Evolutionary conservation across 1,140 invertebrate species (phyloP).

Genomic region (Aethina tumida): DNA sequence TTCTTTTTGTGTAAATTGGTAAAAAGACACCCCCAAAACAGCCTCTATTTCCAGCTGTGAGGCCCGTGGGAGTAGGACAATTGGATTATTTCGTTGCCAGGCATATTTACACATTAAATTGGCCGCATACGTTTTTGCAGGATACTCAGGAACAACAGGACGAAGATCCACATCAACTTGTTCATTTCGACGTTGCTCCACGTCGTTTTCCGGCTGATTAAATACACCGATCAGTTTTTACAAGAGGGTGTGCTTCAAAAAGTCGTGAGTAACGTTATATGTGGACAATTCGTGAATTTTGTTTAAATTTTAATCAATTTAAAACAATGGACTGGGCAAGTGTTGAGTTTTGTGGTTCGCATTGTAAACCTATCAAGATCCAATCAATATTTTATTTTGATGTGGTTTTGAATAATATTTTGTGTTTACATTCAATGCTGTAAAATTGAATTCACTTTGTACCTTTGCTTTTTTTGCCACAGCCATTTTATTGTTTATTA

Average conservation of each 20-base stretch:
- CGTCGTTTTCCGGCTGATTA: conserved; percentile 67
- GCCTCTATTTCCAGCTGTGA: no score
- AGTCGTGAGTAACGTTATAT: conserved; percentile 71
- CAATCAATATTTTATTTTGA: conserved; percentile 7
- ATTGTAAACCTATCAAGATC: conserved; percentile 3
- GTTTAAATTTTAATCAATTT: background rate
- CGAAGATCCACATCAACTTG: conserved; percentile 78
- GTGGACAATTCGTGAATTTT: background rate
- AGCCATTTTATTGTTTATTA: no score
- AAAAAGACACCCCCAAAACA: no score
- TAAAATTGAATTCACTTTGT: no score
- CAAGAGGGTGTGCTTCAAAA: conserved; percentile 36
- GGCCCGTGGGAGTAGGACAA: no score
- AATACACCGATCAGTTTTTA: conserved; percentile 77
- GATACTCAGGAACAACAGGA: conserved; percentile 73
- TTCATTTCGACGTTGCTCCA: conserved; percentile 80
- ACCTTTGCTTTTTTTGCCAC: no score
- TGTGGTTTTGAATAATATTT: no score
- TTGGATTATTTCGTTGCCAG: no score
- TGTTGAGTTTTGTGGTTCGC: conserved; percentile 15
- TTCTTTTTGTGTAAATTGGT: no score
- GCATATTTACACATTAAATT: no score
- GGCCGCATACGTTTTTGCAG: no score
- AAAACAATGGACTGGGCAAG: conserved; percentile 41
- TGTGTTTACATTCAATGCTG: no score